Evolutionary conservation across 2,113 vertebrate species (phyloP), one percentile per base, ranked within the genome.

Genomic region (Marmota flaviventris): DNA sequence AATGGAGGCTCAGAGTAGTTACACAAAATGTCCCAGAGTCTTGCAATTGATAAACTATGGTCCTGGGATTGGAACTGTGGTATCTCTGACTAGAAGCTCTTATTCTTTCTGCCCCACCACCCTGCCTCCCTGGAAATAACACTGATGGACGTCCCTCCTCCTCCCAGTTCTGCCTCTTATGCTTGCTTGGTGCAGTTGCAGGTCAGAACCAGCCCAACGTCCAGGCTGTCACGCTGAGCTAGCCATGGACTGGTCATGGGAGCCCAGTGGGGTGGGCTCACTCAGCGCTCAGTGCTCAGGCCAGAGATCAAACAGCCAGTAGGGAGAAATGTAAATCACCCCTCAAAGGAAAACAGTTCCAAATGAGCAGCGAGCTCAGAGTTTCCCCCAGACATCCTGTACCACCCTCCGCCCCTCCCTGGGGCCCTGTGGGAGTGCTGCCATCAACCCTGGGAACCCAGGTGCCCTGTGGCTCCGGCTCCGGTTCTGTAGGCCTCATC

Each of bases 221-320:
- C 13, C 51, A 18, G 97, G 92, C 96, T 87, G 96, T 94, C 83
- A 79, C 92, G 93, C 97, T 88, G 93, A 85, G 89, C 96, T 95
- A 94, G 97, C 92, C 0, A 95, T 22, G 29, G 93, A 93, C 93
- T 97, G 98, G 97, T 97, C 96, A 95, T 87, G 93, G 98, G 98
- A 98, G 93, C 79, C 95, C 81, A 0, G 4, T 72, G 87, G 94
- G 97, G 93, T 96, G 93, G 96, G 95, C 78, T 87, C 96, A 89
- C 97, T 96, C 45, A 95, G 97, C 97, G 98, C 97, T 97, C 95
- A 96, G 97, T 91, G 89, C 93, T 61, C 32, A 20, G 85, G 98
- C 95, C 72, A 53, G 97, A 98, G 98, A 99, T 98, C 98, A 98
- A 98, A 98, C 90, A 86, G 97, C 96, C 95, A 69, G 87, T 77